Evolutionary conservation across 1,140 invertebrate genomes (phyloP), one percentile per base, ranked within the genome.

Genomic region (Mactra quadrangularis): DNA sequence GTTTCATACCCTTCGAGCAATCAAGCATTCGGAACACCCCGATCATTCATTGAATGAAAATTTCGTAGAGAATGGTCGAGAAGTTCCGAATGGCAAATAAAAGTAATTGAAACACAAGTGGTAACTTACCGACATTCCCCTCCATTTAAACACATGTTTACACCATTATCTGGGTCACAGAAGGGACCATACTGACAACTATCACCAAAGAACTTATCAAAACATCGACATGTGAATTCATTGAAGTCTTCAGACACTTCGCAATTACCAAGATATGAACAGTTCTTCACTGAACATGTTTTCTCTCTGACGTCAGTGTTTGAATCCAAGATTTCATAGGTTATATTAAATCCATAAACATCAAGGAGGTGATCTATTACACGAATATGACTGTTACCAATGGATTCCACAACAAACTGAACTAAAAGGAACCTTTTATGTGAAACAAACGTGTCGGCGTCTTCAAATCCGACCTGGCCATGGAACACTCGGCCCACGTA

Each of bases 331-430:
- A 98, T 95, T 89, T 97, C 96, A 90, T 97, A 98, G 4, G 97
- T 98, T 84, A 98, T 96, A 92, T 98, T 98, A 93, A 98, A 98
- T 9, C 97, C 97, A 90, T 96, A 97, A 2, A 97, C 96, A 83
- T 97, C 95, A 27, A 97, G 93, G 13, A 98, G 93, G 66, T 96
- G 95, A 85, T 97, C 95, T 52, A 97, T 92, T 0, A 97, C 96
- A 0, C 97, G 93, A 50, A 98, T 93, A 91, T 98, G 97, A 50
- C 96, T 96, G 6, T 97, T 97, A 86, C 96, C 96, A 68, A 97
- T 93, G 27, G 95, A 93, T 1, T 85, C 71, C 9, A 95, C 94
- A 53, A 97, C 93, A 87, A 98, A 95, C 55, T 96, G 95, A 33
- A 98, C 94, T 25, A 97, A 96, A 53, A 98, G 92, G 85, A 95